These are phyloP conservation scores for Apotomis betuletana DNA, from an alignment of 2,888 invertebrate species.

Conservation along the genomic window DNA sequence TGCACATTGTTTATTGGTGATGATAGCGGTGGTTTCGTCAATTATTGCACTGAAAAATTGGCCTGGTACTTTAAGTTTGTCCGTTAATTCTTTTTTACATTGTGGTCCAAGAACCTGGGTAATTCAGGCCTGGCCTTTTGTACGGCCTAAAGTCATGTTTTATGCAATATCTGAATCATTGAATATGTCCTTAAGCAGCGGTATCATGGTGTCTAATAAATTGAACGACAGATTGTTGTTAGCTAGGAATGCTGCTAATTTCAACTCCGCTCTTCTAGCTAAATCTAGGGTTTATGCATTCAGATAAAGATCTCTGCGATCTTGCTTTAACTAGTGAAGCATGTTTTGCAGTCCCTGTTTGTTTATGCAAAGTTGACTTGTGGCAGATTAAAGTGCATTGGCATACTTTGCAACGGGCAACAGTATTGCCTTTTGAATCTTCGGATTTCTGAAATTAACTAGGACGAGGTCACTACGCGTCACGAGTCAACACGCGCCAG, in stretches of 20 bases:
- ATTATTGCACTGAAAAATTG: constrained; percentile 10
- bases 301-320: not conserved
- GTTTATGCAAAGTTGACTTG: not conserved
- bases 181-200: not conserved
- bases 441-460: too few species aligned
- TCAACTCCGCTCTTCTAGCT: not conserved
- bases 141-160: too few species aligned
- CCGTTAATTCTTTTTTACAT: not conserved
- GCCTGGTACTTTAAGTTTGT: not conserved
- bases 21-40: not conserved
- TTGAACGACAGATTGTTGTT: not conserved
- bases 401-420: not conserved
- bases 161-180: too few species aligned
- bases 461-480: too few species aligned
- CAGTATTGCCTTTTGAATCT: not conserved
- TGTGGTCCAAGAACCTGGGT: not conserved
- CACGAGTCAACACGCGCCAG: too few species aligned
- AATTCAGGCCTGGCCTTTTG: not conserved
- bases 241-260: not conserved
- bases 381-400: not conserved
- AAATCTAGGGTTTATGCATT: not conserved
- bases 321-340: not conserved
- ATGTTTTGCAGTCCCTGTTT: not conserved
- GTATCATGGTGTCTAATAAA: not conserved
- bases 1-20: constrained; percentile 1